These are phyloP conservation scores for Acanthosoma haemorrhoidale DNA, from an alignment of 2,888 invertebrate species.

Conservation along the genomic window DNA sequence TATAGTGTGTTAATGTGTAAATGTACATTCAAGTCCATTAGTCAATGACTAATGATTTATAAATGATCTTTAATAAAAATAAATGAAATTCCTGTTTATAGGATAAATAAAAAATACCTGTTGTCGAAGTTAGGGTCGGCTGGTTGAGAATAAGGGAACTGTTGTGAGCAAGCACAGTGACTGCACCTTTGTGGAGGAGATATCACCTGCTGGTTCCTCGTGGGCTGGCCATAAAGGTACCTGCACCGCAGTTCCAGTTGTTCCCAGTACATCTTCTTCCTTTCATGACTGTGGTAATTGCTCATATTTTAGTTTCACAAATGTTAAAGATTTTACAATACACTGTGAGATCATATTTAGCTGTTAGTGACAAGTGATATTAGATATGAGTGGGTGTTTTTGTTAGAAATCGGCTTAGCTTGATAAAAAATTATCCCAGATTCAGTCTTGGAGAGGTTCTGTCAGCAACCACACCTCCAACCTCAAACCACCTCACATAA, in stretches of 20 bases:
- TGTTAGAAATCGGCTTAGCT: neutral
- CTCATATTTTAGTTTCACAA: neutral
- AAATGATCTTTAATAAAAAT: neutral
- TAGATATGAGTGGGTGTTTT: neutral
- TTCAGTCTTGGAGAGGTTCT: neutral
- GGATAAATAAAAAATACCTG: conserved; percentile 44
- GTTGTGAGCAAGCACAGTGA: conserved; percentile 64
- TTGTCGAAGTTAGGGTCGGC: conserved; percentile 50
- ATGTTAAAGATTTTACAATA: neutral
- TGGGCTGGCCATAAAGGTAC: conserved; percentile 64
- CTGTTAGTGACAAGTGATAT: neutral
- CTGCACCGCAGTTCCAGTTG: conserved; percentile 79
- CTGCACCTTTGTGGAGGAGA: conserved; percentile 35
- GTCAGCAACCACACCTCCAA: too few relatives aligned
- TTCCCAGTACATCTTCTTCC: conserved; percentile 93
- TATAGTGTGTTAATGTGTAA: too few relatives aligned
- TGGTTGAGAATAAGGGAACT: conserved; percentile 58
- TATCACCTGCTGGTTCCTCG: conserved; percentile 40
- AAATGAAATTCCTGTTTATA: conserved; percentile 4
- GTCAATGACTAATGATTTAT: conserved; percentile 14
- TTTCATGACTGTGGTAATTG: conserved; percentile 65
- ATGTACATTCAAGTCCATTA: neutral
- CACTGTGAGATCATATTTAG: neutral
- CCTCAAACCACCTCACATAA: too few relatives aligned
- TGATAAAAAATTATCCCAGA: neutral